Base-by-base conservation (phyloP, 1,140 invertebrate species). In the Drosophila murphyi region DNA sequence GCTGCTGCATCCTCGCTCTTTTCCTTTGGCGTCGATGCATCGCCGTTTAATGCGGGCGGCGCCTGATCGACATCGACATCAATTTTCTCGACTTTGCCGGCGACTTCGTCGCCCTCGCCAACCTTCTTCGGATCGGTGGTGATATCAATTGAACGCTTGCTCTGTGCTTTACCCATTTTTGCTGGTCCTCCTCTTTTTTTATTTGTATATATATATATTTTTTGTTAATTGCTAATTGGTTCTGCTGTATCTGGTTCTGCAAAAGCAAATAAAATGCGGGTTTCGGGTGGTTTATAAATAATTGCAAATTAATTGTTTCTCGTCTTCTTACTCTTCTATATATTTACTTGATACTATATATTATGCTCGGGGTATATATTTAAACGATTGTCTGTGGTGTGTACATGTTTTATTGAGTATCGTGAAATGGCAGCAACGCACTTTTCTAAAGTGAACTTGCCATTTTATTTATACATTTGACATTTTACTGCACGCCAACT, bases 71-170 rank as follows among this genome's bases (percentile, higher is more conserved):
- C 93, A 89, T 96, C 96, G 2, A 43, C 39, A 63, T 96, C 95
- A 78, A 97, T 95, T 91, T 95, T 95, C 74, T 96, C 95, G 77
- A 97, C 95, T 91, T 95, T 95, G 37, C 94, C 95, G 79, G 95
- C 95, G 72, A 95, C 95, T 63, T 95, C 95, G 48, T 95, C 95
- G 61, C 94, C 94, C 43, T 94, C 94, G 55, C 94, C 94, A 72
- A 95, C 95, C 87, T 96, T 96, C 91, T 96, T 96, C 87, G 96
- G 95, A 81, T 96, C 96, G 91, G 96, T 96, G 78, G 95, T 96
- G 93, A 97, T 97, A 91, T 97, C 96, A 89, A 97, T 96, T 78
- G 96, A 97, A 93, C 96, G 95, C 93, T 96, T 97, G 93, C 96
- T 97, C 93, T 97, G 96, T 94, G 95, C 95, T 92, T 95, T 96